Evolutionary conservation across 2,888 invertebrate genomes (phyloP).

Genomic region (Phanerotoma sp.): DNA sequence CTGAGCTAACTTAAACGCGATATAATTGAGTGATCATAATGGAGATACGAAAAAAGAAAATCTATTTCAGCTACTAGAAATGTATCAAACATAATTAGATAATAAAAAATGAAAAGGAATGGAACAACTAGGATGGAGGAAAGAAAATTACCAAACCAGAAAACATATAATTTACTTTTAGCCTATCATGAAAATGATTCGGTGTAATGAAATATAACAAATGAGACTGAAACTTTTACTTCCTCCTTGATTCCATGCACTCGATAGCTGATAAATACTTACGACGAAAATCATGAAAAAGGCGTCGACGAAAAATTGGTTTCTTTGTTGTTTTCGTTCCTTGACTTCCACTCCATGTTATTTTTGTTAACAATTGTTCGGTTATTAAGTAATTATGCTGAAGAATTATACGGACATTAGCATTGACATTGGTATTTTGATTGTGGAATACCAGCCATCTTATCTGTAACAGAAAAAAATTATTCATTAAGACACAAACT

Average conservation of each 20-base stretch:
- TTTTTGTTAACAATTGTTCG: not conserved
- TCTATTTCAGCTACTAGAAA: no score
- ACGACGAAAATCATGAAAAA: not conserved
- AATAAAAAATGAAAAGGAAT: no score
- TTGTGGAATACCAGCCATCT: not conserved
- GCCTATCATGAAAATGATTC: not conserved
- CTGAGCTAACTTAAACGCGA: no score
- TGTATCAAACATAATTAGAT: no score
- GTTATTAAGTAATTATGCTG: not conserved
- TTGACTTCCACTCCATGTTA: not conserved
- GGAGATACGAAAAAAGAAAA: no score
- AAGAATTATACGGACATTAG: not conserved
- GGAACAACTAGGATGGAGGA: no score
- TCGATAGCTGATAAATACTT: not conserved
- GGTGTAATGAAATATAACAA: not conserved
- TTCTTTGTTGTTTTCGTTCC: not conserved
- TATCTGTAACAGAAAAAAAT: not conserved
- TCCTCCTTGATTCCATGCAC: not conserved
- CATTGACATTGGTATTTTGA: not conserved
- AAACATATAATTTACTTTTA: no score
- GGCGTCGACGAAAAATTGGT: not conserved
- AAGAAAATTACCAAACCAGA: no score
- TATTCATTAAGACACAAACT: not conserved
- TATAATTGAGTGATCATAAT: no score
- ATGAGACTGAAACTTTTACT: not conserved